A percentile compares a stretch with the other conserved stretches of the same genome.
Evolutionary conservation across 2,113 vertebrate species (phyloP).

Genomic region (Bujurquina vittata): DNA sequence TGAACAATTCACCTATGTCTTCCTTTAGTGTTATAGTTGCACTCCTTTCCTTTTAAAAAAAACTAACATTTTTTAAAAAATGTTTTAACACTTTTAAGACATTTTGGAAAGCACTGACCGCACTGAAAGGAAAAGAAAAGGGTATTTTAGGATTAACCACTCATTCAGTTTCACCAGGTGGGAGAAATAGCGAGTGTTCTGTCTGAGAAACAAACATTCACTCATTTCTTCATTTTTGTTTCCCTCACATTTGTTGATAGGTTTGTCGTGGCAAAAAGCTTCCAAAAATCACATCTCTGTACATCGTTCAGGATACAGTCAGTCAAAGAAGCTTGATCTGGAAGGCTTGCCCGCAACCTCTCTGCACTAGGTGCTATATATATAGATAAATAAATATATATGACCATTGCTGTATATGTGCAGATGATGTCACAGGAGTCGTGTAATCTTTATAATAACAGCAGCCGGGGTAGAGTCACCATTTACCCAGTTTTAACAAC

Average conservation of each 20-base stretch:
- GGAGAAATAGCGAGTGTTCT: slow-evolving; percentile 1
- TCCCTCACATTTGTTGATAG: slow-evolving; percentile 30
- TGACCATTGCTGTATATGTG: slow-evolving; percentile 58
- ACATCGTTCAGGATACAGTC: slow-evolving; percentile 53
- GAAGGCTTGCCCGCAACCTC: slow-evolving; percentile 48
- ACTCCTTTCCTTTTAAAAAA: slow-evolving; percentile 24
- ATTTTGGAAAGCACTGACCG: slow-evolving; percentile 30
- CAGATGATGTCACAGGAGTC: slow-evolving; percentile 44
- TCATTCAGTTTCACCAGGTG: slow-evolving; percentile 14
- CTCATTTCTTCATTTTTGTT: slow-evolving; percentile 22
- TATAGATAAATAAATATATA: slow-evolving; percentile 18
- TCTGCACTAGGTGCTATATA: slow-evolving; percentile 74
- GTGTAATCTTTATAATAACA: slow-evolving; percentile 17
- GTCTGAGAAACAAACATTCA: slow-evolving; percentile 10
- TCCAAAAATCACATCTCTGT: slow-evolving; percentile 40
- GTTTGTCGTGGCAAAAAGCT: slow-evolving; percentile 58
- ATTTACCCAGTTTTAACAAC: slow-evolving; percentile 19
- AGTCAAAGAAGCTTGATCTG: slow-evolving; percentile 31
- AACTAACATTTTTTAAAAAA: neutral
- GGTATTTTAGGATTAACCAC: slow-evolving; percentile 37
- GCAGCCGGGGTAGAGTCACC: slow-evolving; percentile 19
- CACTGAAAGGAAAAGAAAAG: slow-evolving; percentile 54
- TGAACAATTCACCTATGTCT: slow-evolving; percentile 62
- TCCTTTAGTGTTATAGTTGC: slow-evolving; percentile 62
- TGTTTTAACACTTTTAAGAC: slow-evolving; percentile 22